phyloP scores from a whole-genome alignment of 1,140 invertebrate genomes.

The Whitmania pigra region DNA sequence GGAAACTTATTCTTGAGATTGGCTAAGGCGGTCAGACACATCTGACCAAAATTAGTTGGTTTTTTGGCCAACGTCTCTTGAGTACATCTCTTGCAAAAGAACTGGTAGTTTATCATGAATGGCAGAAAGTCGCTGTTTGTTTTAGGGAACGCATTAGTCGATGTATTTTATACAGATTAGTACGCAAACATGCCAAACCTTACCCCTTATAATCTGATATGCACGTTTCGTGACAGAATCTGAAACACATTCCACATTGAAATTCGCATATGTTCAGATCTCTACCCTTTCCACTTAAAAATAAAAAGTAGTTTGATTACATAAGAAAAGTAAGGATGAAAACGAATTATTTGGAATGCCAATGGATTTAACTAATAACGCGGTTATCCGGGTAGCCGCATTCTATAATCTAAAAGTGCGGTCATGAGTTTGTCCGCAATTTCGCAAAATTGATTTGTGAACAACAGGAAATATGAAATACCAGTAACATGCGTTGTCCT shows the following conservation, averaged over 20 bases:
- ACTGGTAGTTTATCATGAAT: slow-evolving; percentile 90
- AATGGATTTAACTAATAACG: neutral
- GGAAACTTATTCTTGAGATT: slow-evolving; percentile 66
- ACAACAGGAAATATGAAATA: neutral
- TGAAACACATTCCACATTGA: slow-evolving; percentile 71
- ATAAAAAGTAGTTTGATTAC: too few relatives aligned
- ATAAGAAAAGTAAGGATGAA: too few relatives aligned
- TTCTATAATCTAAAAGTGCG: neutral
- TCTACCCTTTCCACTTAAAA: slow-evolving; percentile 64
- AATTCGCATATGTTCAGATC: slow-evolving; percentile 79
- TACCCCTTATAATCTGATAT: slow-evolving; percentile 72
- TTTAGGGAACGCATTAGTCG: neutral
- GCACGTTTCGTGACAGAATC: slow-evolving; percentile 86
- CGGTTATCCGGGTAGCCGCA: neutral
- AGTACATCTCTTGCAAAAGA: slow-evolving; percentile 81
- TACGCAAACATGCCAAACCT: slow-evolving; percentile 18
- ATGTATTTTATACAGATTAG: neutral
- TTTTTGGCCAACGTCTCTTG: slow-evolving; percentile 43
- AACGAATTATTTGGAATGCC: too few relatives aligned
- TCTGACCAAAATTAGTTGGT: slow-evolving; percentile 68
- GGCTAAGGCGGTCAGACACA: slow-evolving; percentile 83
- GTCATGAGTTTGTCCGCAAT: neutral
- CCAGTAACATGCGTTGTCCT: slow-evolving; percentile 25
- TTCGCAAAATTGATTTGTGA: neutral
- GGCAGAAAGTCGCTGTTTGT: slow-evolving; percentile 63